Evolutionary conservation across 2,113 vertebrate genomes (phyloP).

Genomic region (Nerophis lumbriciformis): DNA sequence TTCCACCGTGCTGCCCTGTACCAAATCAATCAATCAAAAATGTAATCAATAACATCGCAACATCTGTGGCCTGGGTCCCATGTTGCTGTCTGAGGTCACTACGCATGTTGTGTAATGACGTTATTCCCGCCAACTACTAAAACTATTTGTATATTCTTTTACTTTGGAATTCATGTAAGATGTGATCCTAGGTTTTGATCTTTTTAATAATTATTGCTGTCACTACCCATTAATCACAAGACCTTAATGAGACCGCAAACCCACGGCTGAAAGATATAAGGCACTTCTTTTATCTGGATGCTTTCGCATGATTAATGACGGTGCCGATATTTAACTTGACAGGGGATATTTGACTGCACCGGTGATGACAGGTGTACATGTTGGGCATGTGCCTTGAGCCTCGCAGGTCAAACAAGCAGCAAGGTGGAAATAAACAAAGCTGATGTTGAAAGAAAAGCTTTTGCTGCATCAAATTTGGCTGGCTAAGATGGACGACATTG

Average conservation of each 20-base stretch:
- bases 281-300: conserved; percentile 5
- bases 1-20: too few species aligned
- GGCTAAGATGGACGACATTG: conserved; percentile 12
- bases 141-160: too few species aligned
- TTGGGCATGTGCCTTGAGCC: conserved; percentile 17
- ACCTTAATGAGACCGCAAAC: conserved; percentile 23
- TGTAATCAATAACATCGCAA: too few species aligned
- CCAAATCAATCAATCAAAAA: too few species aligned
- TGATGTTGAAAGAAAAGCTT: neutral
- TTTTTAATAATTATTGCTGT: too few species aligned
- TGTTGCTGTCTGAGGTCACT: too few species aligned
- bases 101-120: too few species aligned
- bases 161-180: too few species aligned
- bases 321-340: conserved; percentile 4
- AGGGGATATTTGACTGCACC: conserved; percentile 18
- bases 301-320: conserved; percentile 24
- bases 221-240: conserved; percentile 34
- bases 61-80: too few species aligned
- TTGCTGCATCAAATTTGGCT: neutral
- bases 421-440: conserved; percentile 15
- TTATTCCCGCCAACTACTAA: too few species aligned
- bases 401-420: conserved; percentile 8
- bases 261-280: conserved; percentile 8
- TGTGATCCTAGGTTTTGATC: too few species aligned
- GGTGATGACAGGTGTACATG: conserved; percentile 13